phyloP scores from a whole-genome alignment of 2,888 invertebrate species.

The Anticlea derivata region DNA sequence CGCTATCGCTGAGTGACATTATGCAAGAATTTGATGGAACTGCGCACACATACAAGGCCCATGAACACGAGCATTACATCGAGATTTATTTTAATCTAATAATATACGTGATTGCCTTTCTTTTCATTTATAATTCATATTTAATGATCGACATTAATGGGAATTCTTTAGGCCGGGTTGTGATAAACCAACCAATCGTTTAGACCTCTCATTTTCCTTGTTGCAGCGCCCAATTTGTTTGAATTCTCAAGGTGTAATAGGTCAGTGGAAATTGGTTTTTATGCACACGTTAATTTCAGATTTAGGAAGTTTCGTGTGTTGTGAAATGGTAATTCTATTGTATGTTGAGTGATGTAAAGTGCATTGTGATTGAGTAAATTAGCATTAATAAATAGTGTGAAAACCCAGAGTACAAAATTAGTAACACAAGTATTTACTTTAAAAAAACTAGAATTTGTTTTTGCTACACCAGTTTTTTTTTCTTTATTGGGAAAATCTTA shows the following conservation, averaged over 20 bases:
- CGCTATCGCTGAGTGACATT: background rate
- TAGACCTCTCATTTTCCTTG: conserved; percentile 51
- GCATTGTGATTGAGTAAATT: conserved; percentile 69
- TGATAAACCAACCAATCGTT: conserved; percentile 49
- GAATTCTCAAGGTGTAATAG: conserved; percentile 32
- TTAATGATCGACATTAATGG: conserved; percentile 82
- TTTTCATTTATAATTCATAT: conserved; percentile 83
- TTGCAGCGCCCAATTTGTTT: conserved; percentile 27
- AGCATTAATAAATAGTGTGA: conserved; percentile 38
- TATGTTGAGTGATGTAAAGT: conserved; percentile 61
- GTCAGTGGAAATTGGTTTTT: conserved; percentile 48
- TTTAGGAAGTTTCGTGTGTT: conserved; percentile 78
- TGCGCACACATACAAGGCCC: conserved; percentile 37
- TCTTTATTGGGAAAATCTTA: too few species aligned
- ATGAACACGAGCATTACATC: conserved; percentile 52
- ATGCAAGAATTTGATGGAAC: background rate
- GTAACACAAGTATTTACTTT: too few species aligned
- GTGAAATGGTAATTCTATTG: conserved; percentile 72
- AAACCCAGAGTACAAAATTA: background rate
- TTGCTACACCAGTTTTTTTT: too few species aligned
- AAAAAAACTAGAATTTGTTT: too few species aligned
- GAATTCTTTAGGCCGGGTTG: conserved; percentile 67
- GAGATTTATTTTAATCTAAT: conserved; percentile 74
- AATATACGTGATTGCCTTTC: conserved; percentile 79
- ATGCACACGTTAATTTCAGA: conserved; percentile 79